phyloP scores from a whole-genome alignment of 2,797 vertebrate genomes.

The Tenualosa ilisha region DNA sequence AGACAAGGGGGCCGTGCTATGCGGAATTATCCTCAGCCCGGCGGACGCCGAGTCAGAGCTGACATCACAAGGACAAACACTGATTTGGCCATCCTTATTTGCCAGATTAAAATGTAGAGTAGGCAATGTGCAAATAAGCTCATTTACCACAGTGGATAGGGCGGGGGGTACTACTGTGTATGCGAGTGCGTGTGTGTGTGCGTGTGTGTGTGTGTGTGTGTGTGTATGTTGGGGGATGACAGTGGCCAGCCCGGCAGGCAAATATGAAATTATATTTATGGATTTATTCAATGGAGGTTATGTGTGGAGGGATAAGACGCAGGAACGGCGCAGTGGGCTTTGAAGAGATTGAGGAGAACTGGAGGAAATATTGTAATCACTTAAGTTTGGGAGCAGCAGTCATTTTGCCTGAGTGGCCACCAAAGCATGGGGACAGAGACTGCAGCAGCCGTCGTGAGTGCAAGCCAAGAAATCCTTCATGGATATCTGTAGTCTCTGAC shows the following conservation, averaged over 20 bases:
- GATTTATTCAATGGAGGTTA: constrained; percentile 51
- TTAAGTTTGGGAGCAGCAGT: constrained; percentile 45
- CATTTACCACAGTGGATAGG: constrained; percentile 47
- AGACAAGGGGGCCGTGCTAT: constrained; percentile 36
- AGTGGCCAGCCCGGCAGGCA: constrained; percentile 38
- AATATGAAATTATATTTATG: constrained; percentile 63
- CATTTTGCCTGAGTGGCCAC: constrained; percentile 54
- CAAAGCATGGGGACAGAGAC: constrained; percentile 8
- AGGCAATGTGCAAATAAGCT: constrained; percentile 56
- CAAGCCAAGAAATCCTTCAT: constrained; percentile 39
- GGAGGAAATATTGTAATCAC: constrained; percentile 47
- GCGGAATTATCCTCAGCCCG: constrained; percentile 54
- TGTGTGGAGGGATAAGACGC: constrained; percentile 37
- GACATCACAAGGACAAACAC: constrained; percentile 70
- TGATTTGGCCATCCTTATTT: constrained; percentile 62
- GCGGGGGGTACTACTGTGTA: neutral
- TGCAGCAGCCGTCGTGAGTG: neutral
- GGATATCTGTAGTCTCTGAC: constrained; percentile 34
- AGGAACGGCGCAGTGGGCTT: constrained; percentile 39
- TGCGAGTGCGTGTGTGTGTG: constrained; percentile 9
- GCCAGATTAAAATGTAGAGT: constrained; percentile 65
- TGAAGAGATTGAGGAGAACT: constrained; percentile 46
- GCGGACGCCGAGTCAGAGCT: constrained; percentile 56
- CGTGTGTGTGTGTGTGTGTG: constrained; percentile 3
- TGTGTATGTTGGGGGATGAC: neutral